Evolutionary conservation across 2,797 vertebrate species (phyloP).

Genomic region (Ptychobarbus kaznakovi): DNA sequence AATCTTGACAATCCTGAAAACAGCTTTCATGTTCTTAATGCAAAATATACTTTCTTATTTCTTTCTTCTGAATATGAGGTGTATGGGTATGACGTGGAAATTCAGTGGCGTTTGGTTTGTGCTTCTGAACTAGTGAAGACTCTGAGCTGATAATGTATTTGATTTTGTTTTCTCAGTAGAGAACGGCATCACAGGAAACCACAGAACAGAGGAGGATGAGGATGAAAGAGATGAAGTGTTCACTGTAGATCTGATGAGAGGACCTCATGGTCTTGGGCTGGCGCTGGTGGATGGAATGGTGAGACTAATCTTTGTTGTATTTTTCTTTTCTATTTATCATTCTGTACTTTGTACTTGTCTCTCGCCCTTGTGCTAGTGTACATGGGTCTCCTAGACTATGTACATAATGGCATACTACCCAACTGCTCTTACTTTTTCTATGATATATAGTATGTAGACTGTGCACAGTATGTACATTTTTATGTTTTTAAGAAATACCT

Average conservation of each 20-base stretch:
- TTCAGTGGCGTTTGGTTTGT: neutral
- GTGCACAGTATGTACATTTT: neutral
- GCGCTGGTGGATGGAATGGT: constrained; percentile 81
- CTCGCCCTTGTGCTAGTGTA: no score
- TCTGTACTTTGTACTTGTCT: neutral
- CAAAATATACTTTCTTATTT: neutral
- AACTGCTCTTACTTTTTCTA: neutral
- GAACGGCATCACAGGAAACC: constrained; percentile 39
- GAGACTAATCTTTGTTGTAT: neutral
- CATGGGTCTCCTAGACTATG: no score
- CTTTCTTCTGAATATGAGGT: neutral
- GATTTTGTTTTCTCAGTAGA: constrained; percentile 27
- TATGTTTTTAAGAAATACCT: neutral
- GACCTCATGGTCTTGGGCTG: constrained; percentile 79
- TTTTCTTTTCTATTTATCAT: neutral
- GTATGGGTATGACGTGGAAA: neutral
- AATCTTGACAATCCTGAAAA: neutral
- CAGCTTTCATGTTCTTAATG: neutral
- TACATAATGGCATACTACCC: no score
- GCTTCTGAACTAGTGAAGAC: neutral
- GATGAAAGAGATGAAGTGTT: constrained; percentile 78
- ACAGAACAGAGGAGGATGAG: constrained; percentile 57
- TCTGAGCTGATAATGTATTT: neutral
- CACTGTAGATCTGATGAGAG: constrained; percentile 74
- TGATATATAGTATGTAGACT: neutral